phyloP scores from a whole-genome alignment of 64 coral and sea anemone species.

The Montipora cactus region DNA sequence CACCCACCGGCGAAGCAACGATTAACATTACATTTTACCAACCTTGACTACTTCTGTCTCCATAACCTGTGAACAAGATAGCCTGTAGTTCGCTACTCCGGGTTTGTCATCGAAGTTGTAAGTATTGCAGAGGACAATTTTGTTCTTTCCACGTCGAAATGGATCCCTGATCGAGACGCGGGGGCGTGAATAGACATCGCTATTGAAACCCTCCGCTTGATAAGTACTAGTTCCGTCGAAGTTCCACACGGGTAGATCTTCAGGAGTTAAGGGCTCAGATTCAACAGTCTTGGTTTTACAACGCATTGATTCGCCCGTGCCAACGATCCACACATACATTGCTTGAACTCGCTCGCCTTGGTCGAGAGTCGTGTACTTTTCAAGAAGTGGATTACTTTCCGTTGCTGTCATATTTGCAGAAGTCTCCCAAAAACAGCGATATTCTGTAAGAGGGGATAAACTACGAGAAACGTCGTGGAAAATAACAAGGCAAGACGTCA shows the following conservation, averaged over 20 bases:
- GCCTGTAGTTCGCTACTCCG: constrained; percentile 80
- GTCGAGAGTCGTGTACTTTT: constrained; percentile 83
- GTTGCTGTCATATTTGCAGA: constrained; percentile 45
- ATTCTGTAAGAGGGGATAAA: too few relatives aligned
- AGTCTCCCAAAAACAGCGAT: background rate
- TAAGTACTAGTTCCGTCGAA: constrained; percentile 95
- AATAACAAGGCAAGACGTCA: too few relatives aligned
- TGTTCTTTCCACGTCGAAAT: constrained; percentile 79
- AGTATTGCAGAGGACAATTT: constrained; percentile 86
- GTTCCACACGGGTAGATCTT: constrained; percentile 91
- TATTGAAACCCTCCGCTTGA: constrained; percentile 90
- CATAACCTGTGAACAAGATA: constrained; percentile 79
- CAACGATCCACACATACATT: constrained; percentile 95
- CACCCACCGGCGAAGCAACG: too few relatives aligned
- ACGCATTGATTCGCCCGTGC: constrained; percentile 81
- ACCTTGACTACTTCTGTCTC: constrained; percentile 35
- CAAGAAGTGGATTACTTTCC: constrained; percentile 69
- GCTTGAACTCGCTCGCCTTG: constrained; percentile 83
- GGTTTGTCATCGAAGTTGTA: constrained; percentile 95
- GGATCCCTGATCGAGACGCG: constrained; percentile 86
- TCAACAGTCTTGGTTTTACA: constrained; percentile 96
- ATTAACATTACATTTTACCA: too few relatives aligned
- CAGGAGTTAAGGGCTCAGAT: constrained; percentile 13
- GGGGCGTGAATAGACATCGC: constrained; percentile 91
- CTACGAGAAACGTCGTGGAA: too few relatives aligned